These are phyloP conservation scores for Orchestes rusci DNA, from an alignment of 2,888 invertebrate species.

Conservation along the genomic window DNA sequence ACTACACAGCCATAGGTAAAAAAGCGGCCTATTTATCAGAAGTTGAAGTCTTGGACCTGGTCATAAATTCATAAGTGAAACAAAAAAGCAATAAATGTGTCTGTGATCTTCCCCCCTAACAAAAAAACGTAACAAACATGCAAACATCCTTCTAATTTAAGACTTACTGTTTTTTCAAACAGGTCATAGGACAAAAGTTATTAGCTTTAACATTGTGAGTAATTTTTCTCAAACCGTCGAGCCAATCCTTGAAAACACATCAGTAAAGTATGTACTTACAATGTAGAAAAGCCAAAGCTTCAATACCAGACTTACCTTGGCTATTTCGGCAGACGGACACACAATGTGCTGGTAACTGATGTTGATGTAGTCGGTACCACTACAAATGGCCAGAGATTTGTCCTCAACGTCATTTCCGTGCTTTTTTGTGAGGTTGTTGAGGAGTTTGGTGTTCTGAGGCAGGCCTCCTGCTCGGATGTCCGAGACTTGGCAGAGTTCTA, in stretches of 20 bases:
- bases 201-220: constrained; percentile 99
- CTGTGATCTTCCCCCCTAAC: no score
- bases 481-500: constrained; percentile 97
- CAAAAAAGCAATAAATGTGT: no score
- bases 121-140: neutral
- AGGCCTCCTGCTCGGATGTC: constrained; percentile 90
- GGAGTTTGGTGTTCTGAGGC: constrained; percentile 83
- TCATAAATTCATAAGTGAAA: no score
- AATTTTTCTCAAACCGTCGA: constrained; percentile 87
- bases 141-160: neutral
- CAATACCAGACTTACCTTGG: no score
- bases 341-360: constrained; percentile 97
- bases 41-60: no score
- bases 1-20: no score
- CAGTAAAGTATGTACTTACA: constrained; percentile 1
- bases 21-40: no score
- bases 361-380: constrained; percentile 97
- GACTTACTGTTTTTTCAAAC: constrained; percentile 99
- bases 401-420: constrained; percentile 80
- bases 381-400: constrained; percentile 93
- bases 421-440: constrained; percentile 67
- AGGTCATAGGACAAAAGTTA: constrained; percentile 98
- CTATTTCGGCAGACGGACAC: constrained; percentile 86
- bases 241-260: constrained; percentile 80
- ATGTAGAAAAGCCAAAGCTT: neutral